Conservation (phyloP, 2,113 vertebrate genomes). For the Petromus typicus region DNA sequence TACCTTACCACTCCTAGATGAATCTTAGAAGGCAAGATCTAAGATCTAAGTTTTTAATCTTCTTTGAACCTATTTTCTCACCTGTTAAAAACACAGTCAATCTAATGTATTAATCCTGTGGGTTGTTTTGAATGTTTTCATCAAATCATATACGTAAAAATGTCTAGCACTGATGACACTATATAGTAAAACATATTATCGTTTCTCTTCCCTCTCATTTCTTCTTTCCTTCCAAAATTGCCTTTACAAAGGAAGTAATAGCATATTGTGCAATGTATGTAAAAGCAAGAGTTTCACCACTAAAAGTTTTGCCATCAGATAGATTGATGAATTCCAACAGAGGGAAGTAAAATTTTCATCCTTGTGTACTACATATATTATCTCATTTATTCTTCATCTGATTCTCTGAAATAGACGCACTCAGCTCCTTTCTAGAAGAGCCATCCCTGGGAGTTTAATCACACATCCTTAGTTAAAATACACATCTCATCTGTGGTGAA, state of each 20-base stretch:
- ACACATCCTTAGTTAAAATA: background rate
- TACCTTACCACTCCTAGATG: background rate
- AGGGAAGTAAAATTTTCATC: background rate
- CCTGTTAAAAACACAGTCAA: background rate
- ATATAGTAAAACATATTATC: background rate
- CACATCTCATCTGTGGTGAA: background rate
- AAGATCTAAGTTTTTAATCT: background rate
- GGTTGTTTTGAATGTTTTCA: background rate
- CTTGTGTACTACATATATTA: rapidly evolving
- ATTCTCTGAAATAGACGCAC: background rate
- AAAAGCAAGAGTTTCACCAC: conserved; percentile 22
- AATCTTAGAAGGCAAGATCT: background rate
- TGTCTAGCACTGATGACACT: background rate
- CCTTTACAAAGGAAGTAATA: background rate
- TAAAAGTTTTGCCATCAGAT: background rate
- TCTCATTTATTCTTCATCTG: background rate
- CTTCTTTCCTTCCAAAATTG: background rate
- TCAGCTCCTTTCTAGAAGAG: background rate
- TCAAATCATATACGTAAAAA: background rate
- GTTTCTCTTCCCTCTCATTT: background rate
- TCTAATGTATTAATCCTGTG: background rate
- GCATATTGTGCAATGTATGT: background rate
- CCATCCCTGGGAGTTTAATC: background rate
- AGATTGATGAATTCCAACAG: background rate
- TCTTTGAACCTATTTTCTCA: background rate